Percentiles rank a stretch among this genome's conserved stretches.
Evolutionary conservation across 2,888 invertebrate species (phyloP).

Genomic region (Hyles lineata): DNA sequence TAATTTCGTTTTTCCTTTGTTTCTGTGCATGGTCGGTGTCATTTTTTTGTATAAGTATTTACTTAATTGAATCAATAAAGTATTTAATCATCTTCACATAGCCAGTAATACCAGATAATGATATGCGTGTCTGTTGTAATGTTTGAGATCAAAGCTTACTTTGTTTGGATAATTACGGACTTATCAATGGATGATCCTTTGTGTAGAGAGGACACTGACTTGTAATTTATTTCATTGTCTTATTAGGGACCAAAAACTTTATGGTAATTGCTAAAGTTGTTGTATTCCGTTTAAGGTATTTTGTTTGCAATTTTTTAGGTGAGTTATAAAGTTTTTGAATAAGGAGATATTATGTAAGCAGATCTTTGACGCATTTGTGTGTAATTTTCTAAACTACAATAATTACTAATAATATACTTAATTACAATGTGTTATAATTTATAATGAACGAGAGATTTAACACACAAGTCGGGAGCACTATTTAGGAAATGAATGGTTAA

Average conservation of each 20-base stretch:
- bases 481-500: too few species aligned
- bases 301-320: too few species aligned
- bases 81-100: slow-evolving; percentile 1
- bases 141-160: slow-evolving; percentile 16
- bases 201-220: slow-evolving; percentile 27
- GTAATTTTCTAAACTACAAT: too few species aligned
- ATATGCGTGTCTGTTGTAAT: not conserved
- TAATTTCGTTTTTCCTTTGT: not conserved
- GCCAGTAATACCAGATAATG: not conserved
- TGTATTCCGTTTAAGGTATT: too few species aligned
- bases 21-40: not conserved
- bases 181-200: slow-evolving; percentile 26
- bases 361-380: too few species aligned
- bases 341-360: too few species aligned
- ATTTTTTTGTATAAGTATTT: not conserved
- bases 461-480: too few species aligned
- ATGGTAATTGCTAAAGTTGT: not conserved
- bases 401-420: too few species aligned
- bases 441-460: too few species aligned
- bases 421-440: too few species aligned
- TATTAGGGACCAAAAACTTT: slow-evolving; percentile 26
- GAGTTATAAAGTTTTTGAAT: too few species aligned
- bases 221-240: not conserved
- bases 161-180: slow-evolving; percentile 14
- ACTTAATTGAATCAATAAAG: not conserved